Conservation (phyloP, 1,140 invertebrate species). For the Paracyclopina nana region DNA sequence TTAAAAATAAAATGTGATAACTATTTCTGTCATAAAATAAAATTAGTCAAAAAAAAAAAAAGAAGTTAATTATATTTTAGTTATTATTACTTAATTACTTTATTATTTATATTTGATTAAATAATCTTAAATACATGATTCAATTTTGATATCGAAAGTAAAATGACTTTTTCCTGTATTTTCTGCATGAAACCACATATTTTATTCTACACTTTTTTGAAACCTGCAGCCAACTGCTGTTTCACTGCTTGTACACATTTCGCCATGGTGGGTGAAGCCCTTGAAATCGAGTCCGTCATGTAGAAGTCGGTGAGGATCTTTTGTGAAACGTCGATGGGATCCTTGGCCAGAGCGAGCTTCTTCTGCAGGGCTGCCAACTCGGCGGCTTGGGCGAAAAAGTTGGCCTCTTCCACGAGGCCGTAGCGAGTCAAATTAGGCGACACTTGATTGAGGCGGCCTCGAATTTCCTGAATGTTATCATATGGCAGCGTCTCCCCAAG, state of each 20-base stretch:
- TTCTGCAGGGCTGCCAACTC: conserved; percentile 30
- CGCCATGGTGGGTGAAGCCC: conserved; percentile 96
- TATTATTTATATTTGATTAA: too few relatives aligned
- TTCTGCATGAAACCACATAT: too few relatives aligned
- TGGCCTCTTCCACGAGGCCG: conserved; percentile 57
- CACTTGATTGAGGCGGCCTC: conserved; percentile 55
- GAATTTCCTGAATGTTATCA: conserved; percentile 64
- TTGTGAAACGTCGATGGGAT: conserved; percentile 51
- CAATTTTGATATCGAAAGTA: too few relatives aligned
- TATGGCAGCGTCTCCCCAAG: conserved; percentile 63
- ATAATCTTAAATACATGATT: too few relatives aligned
- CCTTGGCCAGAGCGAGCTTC: conserved; percentile 32
- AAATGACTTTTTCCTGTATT: too few relatives aligned
- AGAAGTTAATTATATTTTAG: too few relatives aligned
- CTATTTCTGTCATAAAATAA: too few relatives aligned
- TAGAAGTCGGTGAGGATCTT: conserved; percentile 80
- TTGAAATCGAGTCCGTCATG: conserved; percentile 88
- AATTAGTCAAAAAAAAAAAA: too few relatives aligned
- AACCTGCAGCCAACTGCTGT: conserved; percentile 29
- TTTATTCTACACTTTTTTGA: not conserved
- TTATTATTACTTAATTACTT: too few relatives aligned
- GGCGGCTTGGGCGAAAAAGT: conserved; percentile 54
- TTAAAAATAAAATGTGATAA: too few relatives aligned
- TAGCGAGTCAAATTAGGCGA: conserved; percentile 70
- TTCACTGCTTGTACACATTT: conserved; percentile 81